Conservation (phyloP, 2,113 vertebrate species). For the Halcyon malimbica region DNA sequence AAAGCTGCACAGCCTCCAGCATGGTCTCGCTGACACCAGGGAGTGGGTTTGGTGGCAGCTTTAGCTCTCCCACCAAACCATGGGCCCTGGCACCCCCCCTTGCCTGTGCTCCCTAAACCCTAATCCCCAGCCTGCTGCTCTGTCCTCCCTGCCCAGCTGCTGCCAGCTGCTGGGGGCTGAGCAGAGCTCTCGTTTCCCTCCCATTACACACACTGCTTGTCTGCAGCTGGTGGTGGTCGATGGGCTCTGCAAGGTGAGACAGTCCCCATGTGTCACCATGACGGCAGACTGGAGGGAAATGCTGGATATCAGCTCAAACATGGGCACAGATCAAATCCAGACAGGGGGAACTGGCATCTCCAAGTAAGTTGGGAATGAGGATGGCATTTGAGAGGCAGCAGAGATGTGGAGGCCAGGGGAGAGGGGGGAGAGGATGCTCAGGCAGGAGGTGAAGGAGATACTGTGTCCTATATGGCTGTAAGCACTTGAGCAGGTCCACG, state of each 20-base stretch:
- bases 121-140: not conserved
- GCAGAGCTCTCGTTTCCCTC: not conserved
- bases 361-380: not conserved
- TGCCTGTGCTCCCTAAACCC: not conserved
- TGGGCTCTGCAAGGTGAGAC: not conserved
- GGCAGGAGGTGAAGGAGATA: not conserved
- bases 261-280: rapidly evolving
- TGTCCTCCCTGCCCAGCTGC: not conserved
- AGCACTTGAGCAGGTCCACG: not conserved
- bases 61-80: not conserved
- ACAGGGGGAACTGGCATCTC: not conserved
- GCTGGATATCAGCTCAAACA: not conserved
- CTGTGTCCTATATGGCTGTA: rapidly evolving
- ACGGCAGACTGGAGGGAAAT: not conserved
- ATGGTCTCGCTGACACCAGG: not conserved
- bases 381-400: not conserved
- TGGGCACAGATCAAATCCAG: not conserved
- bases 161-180: rapidly evolving
- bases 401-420: not conserved
- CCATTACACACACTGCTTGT: not conserved
- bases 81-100: not conserved
- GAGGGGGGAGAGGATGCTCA: not conserved
- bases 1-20: not conserved
- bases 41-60: not conserved
- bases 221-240: not conserved